Percentiles rank a stretch among this genome's conserved stretches.
These are phyloP conservation scores for Aplysia californica DNA, from an alignment of 1,140 invertebrate species.

Conservation along the genomic window DNA sequence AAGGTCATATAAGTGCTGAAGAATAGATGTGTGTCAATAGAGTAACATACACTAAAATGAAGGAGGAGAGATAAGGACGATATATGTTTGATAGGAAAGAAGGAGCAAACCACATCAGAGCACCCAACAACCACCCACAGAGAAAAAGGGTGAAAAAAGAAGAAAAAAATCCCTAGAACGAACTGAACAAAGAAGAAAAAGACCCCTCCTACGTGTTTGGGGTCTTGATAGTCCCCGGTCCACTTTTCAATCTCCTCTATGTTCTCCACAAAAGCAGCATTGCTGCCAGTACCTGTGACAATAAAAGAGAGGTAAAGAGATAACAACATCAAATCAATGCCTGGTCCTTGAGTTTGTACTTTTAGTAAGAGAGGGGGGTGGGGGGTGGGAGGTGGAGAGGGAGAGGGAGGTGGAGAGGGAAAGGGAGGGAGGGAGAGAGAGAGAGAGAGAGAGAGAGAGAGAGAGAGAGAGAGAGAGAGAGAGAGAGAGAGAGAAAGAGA, in stretches of 20 bases:
- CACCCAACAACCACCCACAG: too few relatives aligned
- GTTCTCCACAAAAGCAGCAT: constrained; percentile 96
- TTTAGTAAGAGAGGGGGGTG: neutral
- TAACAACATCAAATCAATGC: neutral
- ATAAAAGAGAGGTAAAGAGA: neutral
- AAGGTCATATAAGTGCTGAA: too few relatives aligned
- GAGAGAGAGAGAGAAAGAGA: too few relatives aligned
- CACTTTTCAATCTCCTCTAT: constrained; percentile 75
- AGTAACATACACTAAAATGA: too few relatives aligned
- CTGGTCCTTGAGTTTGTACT: neutral
- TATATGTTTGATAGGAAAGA: too few relatives aligned
- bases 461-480: too few relatives aligned
- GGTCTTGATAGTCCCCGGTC: constrained; percentile 36
- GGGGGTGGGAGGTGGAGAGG: neutral
- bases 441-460: neutral
- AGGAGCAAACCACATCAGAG: too few relatives aligned
- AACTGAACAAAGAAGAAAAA: neutral
- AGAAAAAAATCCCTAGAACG: neutral
- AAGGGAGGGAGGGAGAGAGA: neutral
- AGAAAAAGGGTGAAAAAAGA: neutral
- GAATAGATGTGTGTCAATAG: too few relatives aligned
- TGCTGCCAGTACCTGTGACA: constrained; percentile 86
- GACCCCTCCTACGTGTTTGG: constrained; percentile 32
- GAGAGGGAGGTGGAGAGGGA: neutral
- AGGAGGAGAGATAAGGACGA: too few relatives aligned